Base-by-base conservation (phyloP, 2,113 vertebrate species). In the Brachyhypopomus gauderio region DNA sequence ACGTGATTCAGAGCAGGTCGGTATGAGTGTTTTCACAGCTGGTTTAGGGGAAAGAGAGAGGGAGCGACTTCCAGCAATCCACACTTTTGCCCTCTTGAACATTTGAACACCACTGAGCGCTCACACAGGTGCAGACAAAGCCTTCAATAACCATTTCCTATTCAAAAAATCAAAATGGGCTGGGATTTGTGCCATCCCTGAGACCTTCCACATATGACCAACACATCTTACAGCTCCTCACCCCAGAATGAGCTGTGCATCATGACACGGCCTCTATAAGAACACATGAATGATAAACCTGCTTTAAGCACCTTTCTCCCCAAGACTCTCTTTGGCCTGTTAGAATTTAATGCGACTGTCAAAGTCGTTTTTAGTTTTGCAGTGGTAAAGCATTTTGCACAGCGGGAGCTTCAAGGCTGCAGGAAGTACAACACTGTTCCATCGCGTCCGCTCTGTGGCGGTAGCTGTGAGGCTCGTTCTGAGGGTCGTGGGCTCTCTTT, bases 11-110 rank as follows among this genome's bases (percentile, higher is more conserved):
- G 69, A 52, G 16, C 75, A 41, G 25, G 72, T 75, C 71, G 74
- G 34, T 59, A 20, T 58, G 34, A 76, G 30, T 77, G 73, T 76
- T 75, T 76, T 62, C 60, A 76, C 73, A 80, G 77, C 72, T 80
- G 77, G 8, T 56, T 72, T 52, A 45, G 59, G 34, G 36, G 27
- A 63, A 69, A 62, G 62, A 69, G 14, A 74, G 58, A 30, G 20
- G 45, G 59, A 23, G 36, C 25, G 41, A 41, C 41, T 48, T 41
- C 27, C 60, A 23, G 59, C 63, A 48, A 71, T 25, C 62, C 16
- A 69, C 45, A 55, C 22, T 14, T 30, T 59, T 74, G 72, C 14
- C 7, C 55, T 12, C 17, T 30, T 58, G 30, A 6, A 59, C 22
- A 23, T 19, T 27, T 38, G 22, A 12, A 30, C 52, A 60, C 6